A percentile compares a stretch with the other conserved stretches of the same genome.
Conservation (phyloP, 1,140 invertebrate species). For the Eupristina koningsbergeri region DNA sequence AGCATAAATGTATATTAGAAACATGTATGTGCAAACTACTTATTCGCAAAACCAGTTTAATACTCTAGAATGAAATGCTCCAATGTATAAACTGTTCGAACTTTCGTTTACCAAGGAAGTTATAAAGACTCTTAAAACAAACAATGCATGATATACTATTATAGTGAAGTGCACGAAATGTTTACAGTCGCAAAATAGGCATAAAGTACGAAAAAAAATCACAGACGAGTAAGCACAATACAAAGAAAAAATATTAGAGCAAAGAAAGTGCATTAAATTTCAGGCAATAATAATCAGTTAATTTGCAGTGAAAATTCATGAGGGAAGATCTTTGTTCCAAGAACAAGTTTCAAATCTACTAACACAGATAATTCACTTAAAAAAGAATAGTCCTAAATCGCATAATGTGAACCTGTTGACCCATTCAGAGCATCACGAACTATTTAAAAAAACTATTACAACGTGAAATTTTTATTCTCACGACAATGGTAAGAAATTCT, state of each 20-base stretch:
- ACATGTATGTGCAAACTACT: neutral
- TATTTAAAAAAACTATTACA: too few species aligned
- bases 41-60: constrained; percentile 2
- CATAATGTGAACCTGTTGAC: neutral
- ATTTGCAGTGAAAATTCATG: neutral
- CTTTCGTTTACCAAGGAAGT: constrained; percentile 31
- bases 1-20: neutral
- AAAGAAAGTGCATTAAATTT: neutral
- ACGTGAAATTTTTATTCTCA: neutral
- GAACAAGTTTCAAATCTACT: too few species aligned
- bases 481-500: neutral
- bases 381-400: neutral
- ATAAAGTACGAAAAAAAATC: neutral
- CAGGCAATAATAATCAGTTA: neutral
- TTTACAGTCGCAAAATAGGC: neutral
- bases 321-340: neutral
- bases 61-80: constrained; percentile 8
- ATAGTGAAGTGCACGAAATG: neutral
- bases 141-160: neutral
- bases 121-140: constrained; percentile 2
- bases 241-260: neutral
- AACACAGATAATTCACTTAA: neutral
- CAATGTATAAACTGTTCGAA: constrained; percentile 2
- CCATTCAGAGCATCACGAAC: too few species aligned
- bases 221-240: neutral